phyloP scores from a whole-genome alignment of 2,888 invertebrate genomes.

The Pyrrhosoma nymphula region DNA sequence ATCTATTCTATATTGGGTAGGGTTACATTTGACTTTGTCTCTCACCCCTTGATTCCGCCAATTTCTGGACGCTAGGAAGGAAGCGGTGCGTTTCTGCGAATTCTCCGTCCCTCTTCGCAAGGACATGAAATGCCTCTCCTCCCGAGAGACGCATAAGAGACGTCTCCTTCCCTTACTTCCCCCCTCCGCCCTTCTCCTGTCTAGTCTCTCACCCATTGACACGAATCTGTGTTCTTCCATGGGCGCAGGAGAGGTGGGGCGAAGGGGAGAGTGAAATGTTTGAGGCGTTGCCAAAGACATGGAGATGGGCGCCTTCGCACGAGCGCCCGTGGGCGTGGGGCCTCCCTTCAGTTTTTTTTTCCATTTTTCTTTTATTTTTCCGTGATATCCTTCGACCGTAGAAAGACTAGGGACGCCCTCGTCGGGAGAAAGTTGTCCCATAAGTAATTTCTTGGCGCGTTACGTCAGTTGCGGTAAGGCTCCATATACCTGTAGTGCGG shows the following conservation, averaged over 20 bases:
- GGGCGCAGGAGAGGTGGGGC: background rate
- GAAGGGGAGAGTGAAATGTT: conserved; percentile 10
- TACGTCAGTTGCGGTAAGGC: too few species aligned
- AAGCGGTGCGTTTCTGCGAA: background rate
- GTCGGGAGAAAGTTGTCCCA: too few species aligned
- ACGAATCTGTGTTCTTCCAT: background rate
- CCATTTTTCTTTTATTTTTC: background rate
- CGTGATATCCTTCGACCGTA: background rate
- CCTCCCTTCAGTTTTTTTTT: background rate
- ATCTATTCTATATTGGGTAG: too few species aligned
- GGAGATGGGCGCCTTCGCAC: background rate
- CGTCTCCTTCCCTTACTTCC: background rate
- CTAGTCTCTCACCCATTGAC: conserved; percentile 28
- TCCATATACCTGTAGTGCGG: too few species aligned
- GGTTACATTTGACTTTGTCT: too few species aligned
- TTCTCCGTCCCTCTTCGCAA: background rate
- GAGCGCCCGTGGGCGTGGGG: background rate
- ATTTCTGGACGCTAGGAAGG: background rate
- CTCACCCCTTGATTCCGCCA: too few species aligned
- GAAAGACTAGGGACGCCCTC: too few species aligned
- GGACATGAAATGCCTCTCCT: background rate
- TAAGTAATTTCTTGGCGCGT: too few species aligned
- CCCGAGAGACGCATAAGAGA: background rate
- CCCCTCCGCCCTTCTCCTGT: background rate
- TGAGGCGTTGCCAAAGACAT: conserved; percentile 31